Percentiles rank a stretch among this genome's conserved stretches.
phyloP scores from a whole-genome alignment of 2,888 invertebrate species.

The Tethea ocularis region DNA sequence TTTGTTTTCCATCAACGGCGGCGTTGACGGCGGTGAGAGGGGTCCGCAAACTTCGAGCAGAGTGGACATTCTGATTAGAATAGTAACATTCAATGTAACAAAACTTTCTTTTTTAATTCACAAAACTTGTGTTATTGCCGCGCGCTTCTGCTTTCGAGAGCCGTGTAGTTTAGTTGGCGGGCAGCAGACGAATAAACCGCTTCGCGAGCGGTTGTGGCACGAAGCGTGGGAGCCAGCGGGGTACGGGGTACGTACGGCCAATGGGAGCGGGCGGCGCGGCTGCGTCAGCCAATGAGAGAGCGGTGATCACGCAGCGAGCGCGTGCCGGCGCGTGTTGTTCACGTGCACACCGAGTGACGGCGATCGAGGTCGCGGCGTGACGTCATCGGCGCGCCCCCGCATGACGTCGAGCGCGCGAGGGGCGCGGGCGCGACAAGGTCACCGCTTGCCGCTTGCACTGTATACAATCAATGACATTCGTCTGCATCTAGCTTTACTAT shows the following conservation, averaged over 20 bases:
- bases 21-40: constrained; percentile 89
- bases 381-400: constrained; percentile 85
- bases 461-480: constrained; percentile 37
- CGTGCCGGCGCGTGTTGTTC: constrained; percentile 92
- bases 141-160: constrained; percentile 60
- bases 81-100: constrained; percentile 64
- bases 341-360: constrained; percentile 92
- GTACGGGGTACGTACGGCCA: constrained; percentile 83
- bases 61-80: constrained; percentile 68
- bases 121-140: constrained; percentile 67
- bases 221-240: constrained; percentile 87
- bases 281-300: constrained; percentile 83
- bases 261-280: constrained; percentile 89
- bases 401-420: constrained; percentile 66
- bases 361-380: constrained; percentile 80
- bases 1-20: constrained; percentile 85
- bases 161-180: constrained; percentile 72
- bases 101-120: constrained; percentile 79
- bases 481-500: constrained; percentile 53
- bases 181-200: constrained; percentile 81
- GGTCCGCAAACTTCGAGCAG: constrained; percentile 78
- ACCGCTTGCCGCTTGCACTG: constrained; percentile 43
- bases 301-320: constrained; percentile 88
- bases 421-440: constrained; percentile 72
- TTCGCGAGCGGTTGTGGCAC: constrained; percentile 63